phyloP scores from a whole-genome alignment of 2,113 vertebrate species.

The Cinclus mexicanus region DNA sequence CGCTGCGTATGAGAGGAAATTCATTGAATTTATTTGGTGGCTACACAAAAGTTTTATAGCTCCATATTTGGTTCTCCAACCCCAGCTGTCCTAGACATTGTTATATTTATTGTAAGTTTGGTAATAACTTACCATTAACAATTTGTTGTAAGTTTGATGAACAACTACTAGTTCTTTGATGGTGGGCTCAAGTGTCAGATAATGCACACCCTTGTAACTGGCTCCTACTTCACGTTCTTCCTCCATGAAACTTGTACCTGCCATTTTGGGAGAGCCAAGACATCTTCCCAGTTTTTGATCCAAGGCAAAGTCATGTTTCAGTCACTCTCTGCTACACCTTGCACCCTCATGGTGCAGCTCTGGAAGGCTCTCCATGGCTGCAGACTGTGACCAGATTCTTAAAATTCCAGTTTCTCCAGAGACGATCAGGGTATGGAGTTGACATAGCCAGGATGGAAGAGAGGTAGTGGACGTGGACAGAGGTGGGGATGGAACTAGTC shows the following conservation, averaged over 20 bases:
- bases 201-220: background rate
- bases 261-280: background rate
- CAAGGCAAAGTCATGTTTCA: background rate
- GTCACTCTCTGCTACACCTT: background rate
- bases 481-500: background rate
- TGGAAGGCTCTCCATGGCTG: background rate
- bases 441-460: background rate
- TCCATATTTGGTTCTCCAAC: background rate
- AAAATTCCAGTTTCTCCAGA: background rate
- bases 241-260: background rate
- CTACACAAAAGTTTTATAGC: background rate
- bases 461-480: background rate
- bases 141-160: background rate
- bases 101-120: background rate
- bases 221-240: background rate
- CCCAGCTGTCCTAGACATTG: background rate
- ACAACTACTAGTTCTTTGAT: background rate
- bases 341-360: background rate
- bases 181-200: background rate
- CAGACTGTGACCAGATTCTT: background rate
- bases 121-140: background rate
- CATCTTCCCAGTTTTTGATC: background rate
- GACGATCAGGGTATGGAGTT: background rate
- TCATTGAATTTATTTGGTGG: background rate
- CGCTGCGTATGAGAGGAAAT: background rate